Evolutionary conservation across 1,140 invertebrate genomes (phyloP).

Genomic region (Lordiphosa mommai): DNA sequence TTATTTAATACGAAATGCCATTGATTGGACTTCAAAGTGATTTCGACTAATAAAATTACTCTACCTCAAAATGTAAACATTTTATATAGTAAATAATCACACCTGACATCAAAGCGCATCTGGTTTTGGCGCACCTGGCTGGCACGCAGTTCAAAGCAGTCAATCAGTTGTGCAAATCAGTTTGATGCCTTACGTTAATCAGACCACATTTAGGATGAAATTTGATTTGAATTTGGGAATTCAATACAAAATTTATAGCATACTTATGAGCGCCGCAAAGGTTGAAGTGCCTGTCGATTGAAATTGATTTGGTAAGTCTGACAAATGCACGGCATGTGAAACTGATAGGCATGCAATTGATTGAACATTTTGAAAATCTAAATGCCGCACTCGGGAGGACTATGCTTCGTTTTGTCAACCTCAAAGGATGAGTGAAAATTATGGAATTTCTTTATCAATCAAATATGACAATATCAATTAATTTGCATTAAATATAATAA

Average conservation of each 20-base stretch:
- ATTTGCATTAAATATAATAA: no score
- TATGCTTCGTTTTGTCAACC: no score
- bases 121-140: neutral
- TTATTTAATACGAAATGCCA: conserved; percentile 1
- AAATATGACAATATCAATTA: no score
- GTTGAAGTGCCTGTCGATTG: no score
- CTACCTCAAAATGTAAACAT: conserved; percentile 1
- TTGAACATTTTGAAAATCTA: no score
- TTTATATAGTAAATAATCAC: conserved; percentile 3
- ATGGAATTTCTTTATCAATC: no score
- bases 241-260: conserved; percentile 25
- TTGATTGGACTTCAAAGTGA: conserved; percentile 11
- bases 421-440: no score
- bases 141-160: conserved; percentile 26
- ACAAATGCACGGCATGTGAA: no score
- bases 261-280: conserved; percentile 22
- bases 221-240: neutral
- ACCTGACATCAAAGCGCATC: neutral
- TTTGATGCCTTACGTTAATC: conserved; percentile 38
- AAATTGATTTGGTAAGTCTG: no score
- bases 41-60: neutral
- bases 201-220: conserved; percentile 33
- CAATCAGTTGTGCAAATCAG: conserved; percentile 46
- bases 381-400: no score
- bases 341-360: no score